Percentiles rank a stretch among this genome's conserved stretches.
phyloP scores from a whole-genome alignment of 92 coral and sea anemone genomes.

The Epizoanthus scotinus region DNA sequence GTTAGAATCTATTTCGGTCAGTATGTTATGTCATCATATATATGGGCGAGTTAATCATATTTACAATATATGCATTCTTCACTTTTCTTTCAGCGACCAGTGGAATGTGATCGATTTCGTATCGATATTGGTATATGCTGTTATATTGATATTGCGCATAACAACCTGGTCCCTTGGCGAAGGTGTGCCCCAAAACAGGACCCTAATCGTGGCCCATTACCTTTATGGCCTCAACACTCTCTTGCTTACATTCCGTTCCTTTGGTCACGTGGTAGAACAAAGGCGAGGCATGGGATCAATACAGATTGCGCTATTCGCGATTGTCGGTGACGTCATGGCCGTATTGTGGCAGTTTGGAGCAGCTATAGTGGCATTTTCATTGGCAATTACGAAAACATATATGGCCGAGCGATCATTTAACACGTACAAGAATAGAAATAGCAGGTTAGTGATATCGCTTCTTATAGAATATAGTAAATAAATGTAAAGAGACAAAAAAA shows the following conservation, averaged over 20 bases:
- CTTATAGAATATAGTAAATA: neutral
- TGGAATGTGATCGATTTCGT: conserved; percentile 66
- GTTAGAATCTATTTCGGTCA: too few species aligned
- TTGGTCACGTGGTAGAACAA: conserved; percentile 69
- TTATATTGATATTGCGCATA: conserved; percentile 42
- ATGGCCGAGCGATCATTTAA: conserved; percentile 51
- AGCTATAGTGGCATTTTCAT: conserved; percentile 64
- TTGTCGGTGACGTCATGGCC: conserved; percentile 39
- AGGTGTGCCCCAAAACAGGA: conserved; percentile 45
- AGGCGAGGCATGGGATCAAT: conserved; percentile 46
- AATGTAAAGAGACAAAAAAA: too few species aligned
- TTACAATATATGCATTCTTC: too few species aligned
- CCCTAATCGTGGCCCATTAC: conserved; percentile 51
- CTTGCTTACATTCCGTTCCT: conserved; percentile 64
- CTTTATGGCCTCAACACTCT: conserved; percentile 70
- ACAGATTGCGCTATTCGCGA: conserved; percentile 67
- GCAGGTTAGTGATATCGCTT: neutral
- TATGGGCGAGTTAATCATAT: too few species aligned
- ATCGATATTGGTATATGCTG: conserved; percentile 48
- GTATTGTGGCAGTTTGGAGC: conserved; percentile 69
- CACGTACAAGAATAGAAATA: neutral
- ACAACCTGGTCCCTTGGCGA: conserved; percentile 34
- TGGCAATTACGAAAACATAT: conserved; percentile 68
- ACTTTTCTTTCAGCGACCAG: conserved; percentile 44
- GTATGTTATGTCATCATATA: too few species aligned